phyloP scores from a whole-genome alignment of 2,888 invertebrate genomes.

The Acleris sparsana region DNA sequence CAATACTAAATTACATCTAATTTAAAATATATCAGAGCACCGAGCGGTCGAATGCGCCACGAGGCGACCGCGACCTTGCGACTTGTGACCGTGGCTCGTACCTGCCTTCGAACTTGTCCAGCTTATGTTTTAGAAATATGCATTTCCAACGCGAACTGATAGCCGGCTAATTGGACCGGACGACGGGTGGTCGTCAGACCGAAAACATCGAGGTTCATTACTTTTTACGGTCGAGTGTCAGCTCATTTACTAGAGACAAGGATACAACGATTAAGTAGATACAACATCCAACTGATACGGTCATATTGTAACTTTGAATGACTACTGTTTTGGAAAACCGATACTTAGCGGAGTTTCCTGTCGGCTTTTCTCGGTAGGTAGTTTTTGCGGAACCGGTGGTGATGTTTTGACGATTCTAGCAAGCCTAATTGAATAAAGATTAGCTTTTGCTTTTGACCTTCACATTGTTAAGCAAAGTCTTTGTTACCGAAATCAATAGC shows the following conservation, averaged over 20 bases:
- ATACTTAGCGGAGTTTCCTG: neutral
- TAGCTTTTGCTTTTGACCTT: too few species aligned
- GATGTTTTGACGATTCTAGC: too few species aligned
- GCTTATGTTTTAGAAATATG: slow-evolving; percentile 10
- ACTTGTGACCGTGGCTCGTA: slow-evolving; percentile 21
- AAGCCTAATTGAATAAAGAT: too few species aligned
- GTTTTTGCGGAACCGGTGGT: neutral
- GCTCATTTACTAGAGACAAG: slow-evolving; percentile 1
- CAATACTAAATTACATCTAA: slow-evolving; percentile 24
- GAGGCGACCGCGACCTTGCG: slow-evolving; percentile 25
- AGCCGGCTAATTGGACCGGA: slow-evolving; percentile 16
- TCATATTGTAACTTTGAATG: neutral
- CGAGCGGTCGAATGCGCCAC: slow-evolving; percentile 21
- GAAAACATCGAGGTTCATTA: slow-evolving; percentile 14
- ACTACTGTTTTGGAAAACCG: neutral
- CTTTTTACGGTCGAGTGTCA: slow-evolving; percentile 14
- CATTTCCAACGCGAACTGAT: slow-evolving; percentile 14
- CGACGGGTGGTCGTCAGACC: neutral
- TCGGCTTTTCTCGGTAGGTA: neutral
- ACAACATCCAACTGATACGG: neutral
- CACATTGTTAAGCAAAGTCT: too few species aligned
- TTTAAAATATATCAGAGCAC: slow-evolving; percentile 28
- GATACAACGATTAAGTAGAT: slow-evolving; percentile 21
- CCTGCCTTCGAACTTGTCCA: slow-evolving; percentile 14
- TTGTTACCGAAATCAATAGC: slow-evolving; percentile 3